Percentiles rank a stretch among this genome's conserved stretches.
Evolutionary conservation across 2,888 invertebrate species (phyloP).

Genomic region (Apodemia duryi): DNA sequence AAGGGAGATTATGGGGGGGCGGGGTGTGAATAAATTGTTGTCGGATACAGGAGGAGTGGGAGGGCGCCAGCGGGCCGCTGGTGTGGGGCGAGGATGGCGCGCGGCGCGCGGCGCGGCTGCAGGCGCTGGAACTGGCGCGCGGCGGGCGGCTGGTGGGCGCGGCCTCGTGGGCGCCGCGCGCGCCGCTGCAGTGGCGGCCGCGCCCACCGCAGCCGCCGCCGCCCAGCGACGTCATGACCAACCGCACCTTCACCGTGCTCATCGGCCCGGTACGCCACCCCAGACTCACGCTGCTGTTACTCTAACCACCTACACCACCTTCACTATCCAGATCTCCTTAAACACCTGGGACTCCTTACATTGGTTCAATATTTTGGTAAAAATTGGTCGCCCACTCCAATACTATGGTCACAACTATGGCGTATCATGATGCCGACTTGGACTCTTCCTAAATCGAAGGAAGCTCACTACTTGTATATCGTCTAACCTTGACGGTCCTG

Average conservation of each 20-base stretch:
- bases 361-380: too few species aligned
- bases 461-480: too few species aligned
- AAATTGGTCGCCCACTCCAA: too few species aligned
- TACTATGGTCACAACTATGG: too few species aligned
- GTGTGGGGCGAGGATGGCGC: constrained; percentile 27
- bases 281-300: not conserved
- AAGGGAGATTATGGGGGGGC: too few species aligned
- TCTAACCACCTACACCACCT: too few species aligned
- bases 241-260: constrained; percentile 19
- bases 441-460: too few species aligned
- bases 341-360: too few species aligned
- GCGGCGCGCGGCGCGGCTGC: constrained; percentile 25
- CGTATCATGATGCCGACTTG: too few species aligned
- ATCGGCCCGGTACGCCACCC: constrained; percentile 15
- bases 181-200: constrained; percentile 16
- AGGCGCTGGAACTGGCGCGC: constrained; percentile 29
- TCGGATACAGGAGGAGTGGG: constrained; percentile 24
- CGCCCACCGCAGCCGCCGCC: constrained; percentile 17
- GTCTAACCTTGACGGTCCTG: too few species aligned
- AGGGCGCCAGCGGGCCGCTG: constrained; percentile 24
- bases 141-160: constrained; percentile 27
- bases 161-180: constrained; percentile 20
- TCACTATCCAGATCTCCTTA: too few species aligned
- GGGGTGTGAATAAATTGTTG: too few species aligned
- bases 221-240: constrained; percentile 21